These are phyloP conservation scores for Phortica okadai DNA, from an alignment of 2,888 invertebrate species.

Conservation along the genomic window DNA sequence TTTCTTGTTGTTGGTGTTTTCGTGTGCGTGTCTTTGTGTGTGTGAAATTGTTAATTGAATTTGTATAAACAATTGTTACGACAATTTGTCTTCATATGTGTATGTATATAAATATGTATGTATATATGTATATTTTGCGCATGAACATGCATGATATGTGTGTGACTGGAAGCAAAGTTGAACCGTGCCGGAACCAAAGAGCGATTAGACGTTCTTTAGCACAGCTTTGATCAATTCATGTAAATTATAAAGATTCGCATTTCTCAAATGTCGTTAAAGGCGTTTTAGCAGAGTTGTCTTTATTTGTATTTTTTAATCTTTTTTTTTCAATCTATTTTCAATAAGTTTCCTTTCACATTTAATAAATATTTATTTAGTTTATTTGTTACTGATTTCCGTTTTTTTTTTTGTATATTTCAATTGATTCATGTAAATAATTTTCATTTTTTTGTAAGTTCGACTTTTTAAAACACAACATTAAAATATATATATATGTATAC, in stretches of 20 bases:
- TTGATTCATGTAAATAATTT: slow-evolving; percentile 24
- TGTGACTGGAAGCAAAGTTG: slow-evolving; percentile 59
- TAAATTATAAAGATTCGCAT: no score
- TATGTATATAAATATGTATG: slow-evolving; percentile 36
- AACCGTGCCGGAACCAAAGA: neutral
- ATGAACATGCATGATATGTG: slow-evolving; percentile 67
- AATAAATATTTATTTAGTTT: neutral
- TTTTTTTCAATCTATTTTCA: neutral
- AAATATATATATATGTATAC: slow-evolving; percentile 33
- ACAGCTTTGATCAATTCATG: neutral
- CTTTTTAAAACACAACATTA: slow-evolving; percentile 45
- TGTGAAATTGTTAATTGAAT: slow-evolving; percentile 39
- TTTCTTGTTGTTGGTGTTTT: neutral
- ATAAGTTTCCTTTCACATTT: neutral
- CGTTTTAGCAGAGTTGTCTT: neutral
- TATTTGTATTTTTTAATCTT: slow-evolving; percentile 19
- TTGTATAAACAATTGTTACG: slow-evolving; percentile 16
- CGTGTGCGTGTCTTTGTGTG: slow-evolving; percentile 36
- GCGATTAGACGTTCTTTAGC: neutral
- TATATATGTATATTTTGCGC: slow-evolving; percentile 45
- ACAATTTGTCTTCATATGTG: slow-evolving; percentile 37
- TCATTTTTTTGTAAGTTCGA: slow-evolving; percentile 41
- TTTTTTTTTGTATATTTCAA: neutral
- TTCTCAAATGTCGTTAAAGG: no score
- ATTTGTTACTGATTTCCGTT: neutral